These are phyloP conservation scores for Ypsolopha sequella DNA, from an alignment of 2,888 invertebrate species.

Conservation along the genomic window DNA sequence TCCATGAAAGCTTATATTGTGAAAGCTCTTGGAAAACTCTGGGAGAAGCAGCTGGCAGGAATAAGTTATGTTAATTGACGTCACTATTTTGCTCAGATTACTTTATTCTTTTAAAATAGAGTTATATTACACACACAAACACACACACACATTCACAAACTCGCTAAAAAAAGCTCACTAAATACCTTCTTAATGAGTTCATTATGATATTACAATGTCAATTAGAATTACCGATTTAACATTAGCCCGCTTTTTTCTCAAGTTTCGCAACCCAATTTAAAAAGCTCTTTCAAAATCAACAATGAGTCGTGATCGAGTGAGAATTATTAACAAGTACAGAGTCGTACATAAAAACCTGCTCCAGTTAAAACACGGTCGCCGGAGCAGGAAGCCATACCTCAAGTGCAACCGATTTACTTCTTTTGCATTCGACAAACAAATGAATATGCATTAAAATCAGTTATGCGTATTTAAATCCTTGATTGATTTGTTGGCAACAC, in stretches of 20 bases:
- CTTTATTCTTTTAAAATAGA: neutral
- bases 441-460: neutral
- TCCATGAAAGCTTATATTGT: too few relatives aligned
- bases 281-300: too few relatives aligned
- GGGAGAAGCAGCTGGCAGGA: neutral
- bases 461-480: neutral
- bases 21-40: too few relatives aligned
- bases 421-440: neutral
- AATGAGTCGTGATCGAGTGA: neutral
- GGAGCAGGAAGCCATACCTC: slow-evolving; percentile 5
- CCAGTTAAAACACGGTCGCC: neutral
- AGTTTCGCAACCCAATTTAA: too few relatives aligned
- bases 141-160: neutral
- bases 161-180: neutral
- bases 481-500: neutral
- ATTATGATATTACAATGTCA: too few relatives aligned
- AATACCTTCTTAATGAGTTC: too few relatives aligned
- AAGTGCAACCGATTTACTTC: slow-evolving; percentile 5
- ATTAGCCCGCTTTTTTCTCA: too few relatives aligned
- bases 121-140: neutral
- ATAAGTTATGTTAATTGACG: neutral
- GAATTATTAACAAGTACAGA: neutral
- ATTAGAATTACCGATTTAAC: too few relatives aligned
- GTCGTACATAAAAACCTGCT: slow-evolving; percentile 1
- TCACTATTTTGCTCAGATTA: neutral